Conservation (phyloP, 2,797 vertebrate species). For the Microctenopoma steveboyesi region DNA sequence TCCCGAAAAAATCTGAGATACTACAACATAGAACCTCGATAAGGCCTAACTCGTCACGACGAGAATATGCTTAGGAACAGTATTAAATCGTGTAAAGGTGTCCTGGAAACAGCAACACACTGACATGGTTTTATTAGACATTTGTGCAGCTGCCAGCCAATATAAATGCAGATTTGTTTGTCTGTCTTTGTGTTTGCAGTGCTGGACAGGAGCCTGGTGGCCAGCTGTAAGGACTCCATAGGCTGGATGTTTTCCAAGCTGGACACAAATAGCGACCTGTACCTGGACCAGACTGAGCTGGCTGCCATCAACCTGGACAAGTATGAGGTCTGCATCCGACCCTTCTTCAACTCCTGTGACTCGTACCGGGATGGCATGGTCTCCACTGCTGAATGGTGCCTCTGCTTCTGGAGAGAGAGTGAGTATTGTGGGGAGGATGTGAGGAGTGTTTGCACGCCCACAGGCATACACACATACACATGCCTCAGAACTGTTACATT, state of each 20-base stretch:
- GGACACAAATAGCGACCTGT: slow-evolving; percentile 93
- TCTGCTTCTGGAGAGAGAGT: slow-evolving; percentile 99
- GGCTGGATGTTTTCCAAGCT: slow-evolving; percentile 99
- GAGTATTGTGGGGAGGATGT: slow-evolving; percentile 71
- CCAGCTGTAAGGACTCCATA: slow-evolving; percentile 98
- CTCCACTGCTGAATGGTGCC: slow-evolving; percentile 96
- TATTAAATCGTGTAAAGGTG: slow-evolving; percentile 8
- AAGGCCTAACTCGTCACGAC: no score
- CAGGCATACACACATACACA: neutral
- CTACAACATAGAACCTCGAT: no score
- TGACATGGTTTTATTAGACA: slow-evolving; percentile 34
- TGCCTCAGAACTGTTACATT: slow-evolving; percentile 22
- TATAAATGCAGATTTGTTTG: slow-evolving; percentile 40
- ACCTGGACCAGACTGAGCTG: slow-evolving; percentile 93
- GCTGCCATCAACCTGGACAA: slow-evolving; percentile 98
- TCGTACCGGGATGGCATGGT: slow-evolving; percentile 94
- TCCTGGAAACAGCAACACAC: slow-evolving; percentile 7
- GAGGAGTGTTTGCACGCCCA: slow-evolving; percentile 6
- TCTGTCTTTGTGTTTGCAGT: slow-evolving; percentile 78
- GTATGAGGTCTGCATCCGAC: slow-evolving; percentile 96
- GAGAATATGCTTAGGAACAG: no score
- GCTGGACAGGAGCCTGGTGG: slow-evolving; percentile 92
- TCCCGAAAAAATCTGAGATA: no score
- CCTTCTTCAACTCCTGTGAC: slow-evolving; percentile 99
- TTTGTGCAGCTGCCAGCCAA: slow-evolving; percentile 58